Evolutionary conservation across 2,797 vertebrate species (phyloP), one percentile per base, ranked within the genome.

Genomic region (Mastacembelus armatus): DNA sequence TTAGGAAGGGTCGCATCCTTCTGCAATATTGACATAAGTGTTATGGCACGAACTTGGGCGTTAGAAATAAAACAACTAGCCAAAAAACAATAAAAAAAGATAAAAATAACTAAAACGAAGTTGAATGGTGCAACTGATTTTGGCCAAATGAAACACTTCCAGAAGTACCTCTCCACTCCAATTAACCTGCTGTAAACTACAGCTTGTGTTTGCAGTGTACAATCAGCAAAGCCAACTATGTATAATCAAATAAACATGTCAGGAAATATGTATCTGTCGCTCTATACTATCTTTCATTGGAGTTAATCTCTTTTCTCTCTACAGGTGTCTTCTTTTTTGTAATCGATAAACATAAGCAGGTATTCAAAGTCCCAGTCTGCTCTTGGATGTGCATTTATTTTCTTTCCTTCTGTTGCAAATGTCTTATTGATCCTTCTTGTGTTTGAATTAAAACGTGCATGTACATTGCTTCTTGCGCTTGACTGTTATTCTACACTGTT

Each of bases 271-370:
- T 5, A 50, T 45, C 2, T 30, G 3, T 33, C 4, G 5, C 14
- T n/a, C 5, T 32, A 10, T 72, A 50, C 19, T 26, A 16, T 54
- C 18, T 18, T 7, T 58, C 14, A 16, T 59, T 51, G 30, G 18
- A 8, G 26, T 43, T 62, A 39, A 71, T 42, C 2, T 71, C 52
- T 74, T 80, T 51, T 84, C 55, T 87, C 50, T 80, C 66, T 81
- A 43, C 74, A 89, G 71, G 78, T 4, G 0, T 49, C 38, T 2
- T 61, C 54, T 59, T 55, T 64, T 69, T 30, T 22, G 48, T 68
- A 70, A 58, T 65, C 19, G 10, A 44, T 84, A 79, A 80, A 77
- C 51, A 54, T 26, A 36, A 71, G 48, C 69, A 91, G 88, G 85
- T 91, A 90, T 80, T 82, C n/a, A 66, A 69, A 59, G 45, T 56